Evolutionary conservation across 1,140 invertebrate species (phyloP), one percentile per base, ranked within the genome.

Genomic region (Drosophila insularis): DNA sequence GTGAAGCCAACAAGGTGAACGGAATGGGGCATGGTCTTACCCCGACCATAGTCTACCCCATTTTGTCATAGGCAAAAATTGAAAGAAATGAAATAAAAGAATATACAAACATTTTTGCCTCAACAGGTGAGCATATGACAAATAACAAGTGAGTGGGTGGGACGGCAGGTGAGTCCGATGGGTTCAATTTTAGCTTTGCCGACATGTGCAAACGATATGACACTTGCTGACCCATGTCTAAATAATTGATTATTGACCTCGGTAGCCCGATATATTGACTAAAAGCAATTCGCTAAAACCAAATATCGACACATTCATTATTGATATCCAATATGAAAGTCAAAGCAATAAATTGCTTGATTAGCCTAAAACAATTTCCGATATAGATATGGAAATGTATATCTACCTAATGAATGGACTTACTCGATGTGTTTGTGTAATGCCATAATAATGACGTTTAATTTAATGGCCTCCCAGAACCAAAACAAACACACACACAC

Each of bases 241-340:
- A 86, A 86, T 86, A 87, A 86, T 87, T 87, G 74, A 86, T 81
- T 67, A 37, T 54, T 76, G 81, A 71, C 81, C 81, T 81, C 79
- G 82, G 43, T 19, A 82, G 79, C 79, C 81, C 71, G 81, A 87
- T 87, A 87, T 86, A 86, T 86, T 81, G 81, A 77, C 79, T 65
- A 87, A 69, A 74, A 71, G 37, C 27, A 27, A 27, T 27, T 5
- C 5, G 27, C 71, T 21, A 11, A 71, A 43, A 27, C 39, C 7
- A 17, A 68, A 53, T 27, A 50, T 37, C 67, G 56, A 46, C 53
- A 19, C 74, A 68, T 75, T 63, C 46, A 74, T 75, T 74, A 75
- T 75, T 75, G 65, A 75, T 76, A 64, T 5, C 64, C 11, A 43
- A 56, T 68, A 53, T 74, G 53, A 23, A 55, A 55, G 53, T 8